Base-by-base conservation (phyloP, 2,888 invertebrate genomes). In the Lasioglossum zephyrum region DNA sequence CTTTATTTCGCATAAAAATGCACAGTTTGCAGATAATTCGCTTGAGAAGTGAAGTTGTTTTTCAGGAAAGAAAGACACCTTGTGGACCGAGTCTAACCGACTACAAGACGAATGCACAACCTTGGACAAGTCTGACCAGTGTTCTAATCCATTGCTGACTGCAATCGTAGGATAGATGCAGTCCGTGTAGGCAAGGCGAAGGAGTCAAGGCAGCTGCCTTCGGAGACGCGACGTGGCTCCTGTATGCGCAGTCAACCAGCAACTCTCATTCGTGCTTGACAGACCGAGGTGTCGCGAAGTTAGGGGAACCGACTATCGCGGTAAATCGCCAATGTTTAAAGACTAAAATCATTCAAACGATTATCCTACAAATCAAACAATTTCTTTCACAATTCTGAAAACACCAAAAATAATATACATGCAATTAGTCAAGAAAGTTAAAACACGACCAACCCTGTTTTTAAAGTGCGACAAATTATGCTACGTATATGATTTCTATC, bases 131-230 rank as follows among this genome's bases (percentile, higher is more conserved):
- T 82, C 90, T 89, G 77, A 81, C 74, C 78, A 78, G 86, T 63
- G 89, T 88, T 92, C 89, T 81, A 88, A 91, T 90, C 91, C 91
- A 78, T 92, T 90, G 90, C 92, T 92, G 81, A 87, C 81, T 87
- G 79, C 83, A 83, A 74, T 87, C 86, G 78, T 84, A 86, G 89
- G 83, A 90, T 91, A 90, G 90, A 86, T 86, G 87, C 88, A 85
- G 83, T 88, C 82, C 84, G 84, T 89, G 88, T 90, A 89, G 91
- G 86, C 85, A 88, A 91, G 87, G 90, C 78, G 84, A 90, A 92
- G 87, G 88, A 91, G 91, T 90, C 90, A 88, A 92, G 92, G 92
- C 92, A 93, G 92, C 92, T 93, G 92, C 92, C 92, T 91, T 89
- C 81, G 89, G 84, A 92, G 92, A 93, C 93, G 89, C 91, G 88